A percentile compares a stretch with the other conserved stretches of the same genome.
Evolutionary conservation across 2,888 invertebrate species (phyloP).

Genomic region (Sabatieria punctata): DNA sequence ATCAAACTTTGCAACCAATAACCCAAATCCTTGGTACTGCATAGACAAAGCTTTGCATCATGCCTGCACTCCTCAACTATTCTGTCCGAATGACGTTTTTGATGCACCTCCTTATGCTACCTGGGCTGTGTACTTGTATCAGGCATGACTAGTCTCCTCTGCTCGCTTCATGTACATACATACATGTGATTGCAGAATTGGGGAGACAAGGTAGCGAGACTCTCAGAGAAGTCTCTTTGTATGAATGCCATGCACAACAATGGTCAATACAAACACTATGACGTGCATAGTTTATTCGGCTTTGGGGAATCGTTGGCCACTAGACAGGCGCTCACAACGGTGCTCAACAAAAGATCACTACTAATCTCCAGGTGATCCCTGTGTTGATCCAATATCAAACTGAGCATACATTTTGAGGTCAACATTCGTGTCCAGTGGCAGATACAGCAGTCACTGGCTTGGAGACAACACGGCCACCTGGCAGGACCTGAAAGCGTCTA

Average conservation of each 20-base stretch:
- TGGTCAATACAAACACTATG: slow-evolving; percentile 43
- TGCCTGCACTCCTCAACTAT: slow-evolving; percentile 9
- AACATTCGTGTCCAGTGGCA: slow-evolving; percentile 32
- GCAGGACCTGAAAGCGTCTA: slow-evolving; percentile 46
- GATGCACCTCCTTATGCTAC: slow-evolving; percentile 26
- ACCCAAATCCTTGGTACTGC: background rate
- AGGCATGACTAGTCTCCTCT: too few species aligned
- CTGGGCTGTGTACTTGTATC: slow-evolving; percentile 12
- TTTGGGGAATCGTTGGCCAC: slow-evolving; percentile 56
- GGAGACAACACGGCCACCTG: slow-evolving; percentile 60
- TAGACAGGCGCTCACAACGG: slow-evolving; percentile 34
- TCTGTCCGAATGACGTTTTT: slow-evolving; percentile 14
- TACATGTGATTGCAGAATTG: too few species aligned
- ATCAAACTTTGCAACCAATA: slow-evolving; percentile 48
- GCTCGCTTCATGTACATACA: too few species aligned
- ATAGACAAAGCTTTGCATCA: too few species aligned
- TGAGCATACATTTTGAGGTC: slow-evolving; percentile 19
- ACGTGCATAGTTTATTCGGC: slow-evolving; percentile 61
- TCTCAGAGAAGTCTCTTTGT: slow-evolving; percentile 17
- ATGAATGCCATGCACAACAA: slow-evolving; percentile 8
- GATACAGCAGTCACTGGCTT: slow-evolving; percentile 52
- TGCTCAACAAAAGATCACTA: slow-evolving; percentile 32
- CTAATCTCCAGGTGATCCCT: slow-evolving; percentile 24
- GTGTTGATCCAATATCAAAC: too few species aligned
- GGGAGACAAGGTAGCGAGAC: too few species aligned